Base-by-base conservation (phyloP, 2,888 invertebrate species). In the Branchipolynoe longqiensis region DNA sequence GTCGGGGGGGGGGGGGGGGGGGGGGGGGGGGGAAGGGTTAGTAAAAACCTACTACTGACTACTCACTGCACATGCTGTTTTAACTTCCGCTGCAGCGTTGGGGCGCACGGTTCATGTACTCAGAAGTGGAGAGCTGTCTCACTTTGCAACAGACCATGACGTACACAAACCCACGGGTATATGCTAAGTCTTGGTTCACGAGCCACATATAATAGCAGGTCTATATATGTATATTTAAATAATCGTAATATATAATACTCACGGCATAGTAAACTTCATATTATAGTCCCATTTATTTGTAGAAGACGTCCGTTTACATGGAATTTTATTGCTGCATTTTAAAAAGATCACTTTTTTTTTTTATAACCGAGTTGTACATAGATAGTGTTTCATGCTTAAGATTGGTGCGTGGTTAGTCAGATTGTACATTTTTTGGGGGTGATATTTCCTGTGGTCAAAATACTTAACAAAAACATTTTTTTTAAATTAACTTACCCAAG, bases 391-490 rank as follows among this genome's bases (percentile, higher is more conserved):
- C 69, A 36, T 33, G 36, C 69, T 69, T 69, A 25, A 69, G 38
- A 14, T 33, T 69, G 69, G 69, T 69, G 69, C 69, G 69, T 69
- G 69, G 69, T 69, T 69, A 69, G 1, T 69, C n/a, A n/a, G n/a
- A n/a, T 69, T 69, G 69, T 69, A 69, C 69, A 69, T 69, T 69
- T 62, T 69, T 48, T 48, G 8, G n/a, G n/a, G n/a, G 69, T 69
- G 69, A 69, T 69, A 69, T 36, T 36, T 62, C 28, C 28, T 69
- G 33, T 69, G 69, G 69, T 69, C 69, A 69, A 38, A 62, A 25
- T 62, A 62, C 62, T 62, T 62, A 62, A 62, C n/a, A n/a, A n/a
- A n/a, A n/a, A n/a, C n/a, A n/a, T n/a, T n/a, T n/a, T n/a, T n/a
- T n/a, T n/a, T n/a, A n/a, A n/a, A n/a, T n/a, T n/a, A 62, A 62